phyloP scores from a whole-genome alignment of 2,797 vertebrate species.

The Masticophis lateralis region DNA sequence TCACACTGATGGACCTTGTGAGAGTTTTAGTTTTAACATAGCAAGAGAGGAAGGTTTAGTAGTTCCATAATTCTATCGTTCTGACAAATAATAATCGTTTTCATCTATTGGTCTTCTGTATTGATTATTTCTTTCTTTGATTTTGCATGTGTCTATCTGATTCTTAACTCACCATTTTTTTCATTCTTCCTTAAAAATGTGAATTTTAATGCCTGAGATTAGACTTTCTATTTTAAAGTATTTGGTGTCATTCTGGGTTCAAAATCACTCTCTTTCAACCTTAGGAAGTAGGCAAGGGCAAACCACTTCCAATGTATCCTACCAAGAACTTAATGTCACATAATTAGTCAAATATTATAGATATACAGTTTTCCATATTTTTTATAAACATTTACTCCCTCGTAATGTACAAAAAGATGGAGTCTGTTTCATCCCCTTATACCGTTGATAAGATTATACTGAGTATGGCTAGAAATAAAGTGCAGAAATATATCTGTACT shows the following conservation, averaged over 20 bases:
- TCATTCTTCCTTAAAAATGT: neutral
- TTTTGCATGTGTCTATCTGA: neutral
- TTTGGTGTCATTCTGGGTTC: neutral
- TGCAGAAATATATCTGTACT: neutral
- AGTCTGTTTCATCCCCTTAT: neutral
- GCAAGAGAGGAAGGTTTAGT: neutral
- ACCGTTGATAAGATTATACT: neutral
- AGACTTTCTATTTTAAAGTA: neutral
- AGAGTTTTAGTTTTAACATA: neutral
- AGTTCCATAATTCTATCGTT: neutral
- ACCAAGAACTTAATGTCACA: neutral
- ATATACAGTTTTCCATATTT: neutral
- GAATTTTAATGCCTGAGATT: neutral
- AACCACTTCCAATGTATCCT: neutral
- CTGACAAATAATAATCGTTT: neutral
- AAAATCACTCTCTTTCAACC: neutral
- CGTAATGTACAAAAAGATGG: neutral
- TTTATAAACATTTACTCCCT: neutral
- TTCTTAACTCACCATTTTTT: neutral
- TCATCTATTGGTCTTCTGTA: neutral
- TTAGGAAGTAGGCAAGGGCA: neutral
- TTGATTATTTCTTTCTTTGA: neutral
- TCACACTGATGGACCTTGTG: neutral
- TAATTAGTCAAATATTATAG: neutral
- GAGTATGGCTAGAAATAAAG: neutral